Percentiles rank a stretch among this genome's conserved stretches.
Evolutionary conservation across 2,797 vertebrate species (phyloP).

Genomic region (Danio albolineatus): DNA sequence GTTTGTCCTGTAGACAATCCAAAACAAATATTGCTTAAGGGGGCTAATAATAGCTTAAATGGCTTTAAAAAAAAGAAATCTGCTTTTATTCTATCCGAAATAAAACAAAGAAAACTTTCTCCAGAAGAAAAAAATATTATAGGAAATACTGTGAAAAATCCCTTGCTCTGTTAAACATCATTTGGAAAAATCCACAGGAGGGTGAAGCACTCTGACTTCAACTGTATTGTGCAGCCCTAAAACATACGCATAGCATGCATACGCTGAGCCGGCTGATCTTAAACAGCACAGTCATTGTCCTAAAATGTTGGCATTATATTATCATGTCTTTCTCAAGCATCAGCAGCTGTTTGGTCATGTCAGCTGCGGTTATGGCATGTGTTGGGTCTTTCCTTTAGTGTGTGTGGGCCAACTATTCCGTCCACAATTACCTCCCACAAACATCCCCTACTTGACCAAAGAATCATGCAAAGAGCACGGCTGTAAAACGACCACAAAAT

Average conservation of each 20-base stretch:
- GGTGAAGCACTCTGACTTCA: too few relatives aligned
- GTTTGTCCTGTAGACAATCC: too few relatives aligned
- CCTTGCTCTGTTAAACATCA: too few relatives aligned
- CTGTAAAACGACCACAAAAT: constrained; percentile 54
- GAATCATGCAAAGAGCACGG: constrained; percentile 46
- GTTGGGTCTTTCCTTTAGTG: constrained; percentile 55
- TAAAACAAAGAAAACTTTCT: too few relatives aligned
- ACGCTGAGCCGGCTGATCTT: not conserved
- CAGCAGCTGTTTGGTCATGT: constrained; percentile 43
- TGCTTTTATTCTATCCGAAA: too few relatives aligned
- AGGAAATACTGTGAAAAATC: too few relatives aligned
- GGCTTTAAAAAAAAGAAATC: too few relatives aligned
- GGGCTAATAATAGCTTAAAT: too few relatives aligned
- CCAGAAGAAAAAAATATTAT: too few relatives aligned
- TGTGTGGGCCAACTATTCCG: constrained; percentile 53
- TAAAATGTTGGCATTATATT: constrained; percentile 20
- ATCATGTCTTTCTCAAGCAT: constrained; percentile 35
- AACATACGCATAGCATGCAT: not conserved
- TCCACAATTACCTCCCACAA: constrained; percentile 58
- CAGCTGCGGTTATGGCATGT: constrained; percentile 53
- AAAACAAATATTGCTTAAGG: too few relatives aligned
- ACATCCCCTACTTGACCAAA: constrained; percentile 46
- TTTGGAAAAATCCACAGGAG: too few relatives aligned
- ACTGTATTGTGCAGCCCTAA: too few relatives aligned
- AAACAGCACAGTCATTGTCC: constrained; percentile 8